Evolutionary conservation across 2,888 invertebrate species (phyloP).

Genomic region (Pegoplata infirma): DNA sequence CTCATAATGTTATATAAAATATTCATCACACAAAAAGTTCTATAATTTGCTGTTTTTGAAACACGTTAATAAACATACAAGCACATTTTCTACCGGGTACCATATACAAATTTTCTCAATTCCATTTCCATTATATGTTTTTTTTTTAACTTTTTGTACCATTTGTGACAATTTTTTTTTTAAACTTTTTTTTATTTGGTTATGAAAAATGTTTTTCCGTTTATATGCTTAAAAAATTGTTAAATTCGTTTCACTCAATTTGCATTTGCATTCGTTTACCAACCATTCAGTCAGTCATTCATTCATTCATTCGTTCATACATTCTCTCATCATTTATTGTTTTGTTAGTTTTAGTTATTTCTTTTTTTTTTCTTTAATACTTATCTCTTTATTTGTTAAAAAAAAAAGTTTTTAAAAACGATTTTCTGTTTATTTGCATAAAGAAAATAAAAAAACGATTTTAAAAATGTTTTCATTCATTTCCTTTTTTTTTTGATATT

Average conservation of each 20-base stretch:
- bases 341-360: background rate
- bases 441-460: background rate
- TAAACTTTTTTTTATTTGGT: too few species aligned
- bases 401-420: slow-evolving; percentile 11
- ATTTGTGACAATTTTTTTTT: slow-evolving; percentile 8
- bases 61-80: too few species aligned
- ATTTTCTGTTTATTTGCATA: slow-evolving; percentile 18
- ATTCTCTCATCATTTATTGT: background rate
- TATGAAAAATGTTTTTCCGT: background rate
- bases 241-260: slow-evolving; percentile 32
- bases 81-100: too few species aligned
- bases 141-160: background rate
- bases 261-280: slow-evolving; percentile 20
- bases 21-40: too few species aligned
- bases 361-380: background rate
- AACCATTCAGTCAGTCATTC: slow-evolving; percentile 9
- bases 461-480: too few species aligned
- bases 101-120: too few species aligned
- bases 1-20: too few species aligned
- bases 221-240: slow-evolving; percentile 9
- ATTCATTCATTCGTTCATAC: slow-evolving; percentile 4
- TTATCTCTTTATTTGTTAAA: slow-evolving; percentile 19
- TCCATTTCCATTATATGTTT: background rate
- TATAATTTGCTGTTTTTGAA: too few species aligned
- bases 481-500: too few species aligned